Conservation (phyloP, 2,113 vertebrate species). For the Syngnathus typhle region DNA sequence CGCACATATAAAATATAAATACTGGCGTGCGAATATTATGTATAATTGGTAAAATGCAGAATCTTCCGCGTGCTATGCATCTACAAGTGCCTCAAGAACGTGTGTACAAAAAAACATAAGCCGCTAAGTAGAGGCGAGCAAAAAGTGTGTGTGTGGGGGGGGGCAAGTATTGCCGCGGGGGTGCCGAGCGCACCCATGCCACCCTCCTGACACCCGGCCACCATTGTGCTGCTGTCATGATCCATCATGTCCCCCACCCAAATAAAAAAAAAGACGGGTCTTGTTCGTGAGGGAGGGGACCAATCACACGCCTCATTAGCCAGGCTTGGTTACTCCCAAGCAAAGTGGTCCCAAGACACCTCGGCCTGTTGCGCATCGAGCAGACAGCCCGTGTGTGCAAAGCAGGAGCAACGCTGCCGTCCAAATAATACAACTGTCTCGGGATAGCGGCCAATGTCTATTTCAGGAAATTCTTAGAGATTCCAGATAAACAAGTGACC, state of each 20-base stretch:
- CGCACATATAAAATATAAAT: not conserved
- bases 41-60: not conserved
- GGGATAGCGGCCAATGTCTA: not conserved
- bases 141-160: not conserved
- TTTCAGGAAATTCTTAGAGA: not conserved
- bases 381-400: conserved; percentile 21
- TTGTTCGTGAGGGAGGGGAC: conserved; percentile 72
- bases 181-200: conserved; percentile 53
- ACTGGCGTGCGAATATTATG: not conserved
- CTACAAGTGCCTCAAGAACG: conserved; percentile 1
- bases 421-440: not conserved
- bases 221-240: conserved; percentile 74
- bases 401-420: not conserved
- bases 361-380: conserved; percentile 63
- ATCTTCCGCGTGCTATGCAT: not conserved
- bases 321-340: conserved; percentile 74
- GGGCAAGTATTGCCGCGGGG: conserved; percentile 30
- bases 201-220: conserved; percentile 65
- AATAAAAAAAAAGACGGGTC: conserved; percentile 53
- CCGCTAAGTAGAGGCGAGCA: conserved; percentile 27
- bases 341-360: conserved; percentile 58
- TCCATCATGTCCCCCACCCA: conserved; percentile 66
- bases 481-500: not conserved
- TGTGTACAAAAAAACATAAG: not conserved
- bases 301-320: conserved; percentile 78